These are phyloP conservation scores for Cheilosia vernalis DNA, from an alignment of 2,888 invertebrate species.

Conservation along the genomic window DNA sequence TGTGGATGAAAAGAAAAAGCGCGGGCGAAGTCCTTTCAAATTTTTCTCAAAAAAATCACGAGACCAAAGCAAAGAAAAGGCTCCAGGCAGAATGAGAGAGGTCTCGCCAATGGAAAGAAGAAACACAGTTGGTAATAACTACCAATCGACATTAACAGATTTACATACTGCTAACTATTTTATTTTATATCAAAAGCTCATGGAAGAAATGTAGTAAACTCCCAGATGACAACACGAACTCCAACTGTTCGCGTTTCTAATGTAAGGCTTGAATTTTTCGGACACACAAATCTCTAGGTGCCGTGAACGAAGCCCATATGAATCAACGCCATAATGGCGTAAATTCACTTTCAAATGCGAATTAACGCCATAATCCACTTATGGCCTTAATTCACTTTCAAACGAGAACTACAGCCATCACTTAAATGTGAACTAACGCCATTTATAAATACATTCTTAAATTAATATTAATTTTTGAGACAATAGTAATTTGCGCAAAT, in stretches of 20 bases:
- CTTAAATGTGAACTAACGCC: too few relatives aligned
- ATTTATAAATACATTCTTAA: too few relatives aligned
- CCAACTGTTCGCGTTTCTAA: conserved; percentile 84
- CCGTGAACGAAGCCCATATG: too few relatives aligned
- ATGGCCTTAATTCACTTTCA: too few relatives aligned
- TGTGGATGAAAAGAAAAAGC: conserved; percentile 88
- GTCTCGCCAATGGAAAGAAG: conserved; percentile 81
- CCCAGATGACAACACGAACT: conserved; percentile 83
- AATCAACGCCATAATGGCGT: too few relatives aligned
- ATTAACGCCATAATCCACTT: too few relatives aligned
- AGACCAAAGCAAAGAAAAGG: conserved; percentile 88
- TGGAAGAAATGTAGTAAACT: conserved; percentile 83
- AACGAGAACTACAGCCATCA: too few relatives aligned
- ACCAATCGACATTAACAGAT: neutral
- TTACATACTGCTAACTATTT: neutral
- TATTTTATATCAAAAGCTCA: conserved; percentile 80
- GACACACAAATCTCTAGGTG: too few relatives aligned
- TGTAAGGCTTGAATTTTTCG: conserved; percentile 76
- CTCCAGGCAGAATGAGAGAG: conserved; percentile 79
- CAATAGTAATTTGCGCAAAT: too few relatives aligned
- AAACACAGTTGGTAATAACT: conserved; percentile 79
- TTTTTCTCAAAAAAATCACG: conserved; percentile 93
- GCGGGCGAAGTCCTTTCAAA: conserved; percentile 96
- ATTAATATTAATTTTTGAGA: too few relatives aligned
- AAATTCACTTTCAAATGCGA: too few relatives aligned